Evolutionary conservation across 2,888 invertebrate species (phyloP), one percentile per base, ranked within the genome.

Genomic region (Synergus itoensis): DNA sequence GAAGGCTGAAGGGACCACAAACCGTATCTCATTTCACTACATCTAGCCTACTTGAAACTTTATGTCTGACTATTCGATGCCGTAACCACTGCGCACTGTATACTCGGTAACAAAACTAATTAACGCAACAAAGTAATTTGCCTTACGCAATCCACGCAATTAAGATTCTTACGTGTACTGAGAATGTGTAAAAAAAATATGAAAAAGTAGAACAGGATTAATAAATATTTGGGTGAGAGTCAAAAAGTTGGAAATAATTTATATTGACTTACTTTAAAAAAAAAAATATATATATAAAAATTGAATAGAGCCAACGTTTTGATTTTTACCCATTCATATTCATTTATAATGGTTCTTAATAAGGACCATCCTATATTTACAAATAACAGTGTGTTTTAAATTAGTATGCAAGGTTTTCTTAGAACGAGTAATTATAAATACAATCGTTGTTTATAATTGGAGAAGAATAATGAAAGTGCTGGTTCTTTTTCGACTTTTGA

Each of bases 81-180:
- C 43, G 69, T 45, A 69, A 69, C 28, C 69, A 69, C 69, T 69
- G 45, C 28, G 28, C 12, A 8, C 12, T 16, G 45, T 69, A 69
- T 45, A 69, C 69, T 69, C 69, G 7, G 28, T 16, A 48, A 69
- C 69, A 69, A 69, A 69, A 69, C 69, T 69, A 69, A 69, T 69
- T 69, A 69, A 69, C 48, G 21, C 45, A 48, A 67, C 7, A 12
- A 28, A 18, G 41, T 41, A 14, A 48, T 60, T 60, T 60, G 4
- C 4, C 9, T 60, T 12, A 7, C 5, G 4, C 5, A 16, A 53
- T 53, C 16, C 16, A 60, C n/a, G 11, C 2, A 12, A 60, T 11
- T 21, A 12, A 53, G 7, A n/a, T n/a, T n/a, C 1, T n/a, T 8
- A n/a, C 2, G 8, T n/a, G 28, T 28, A 3, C 28, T 28, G 28